These are phyloP conservation scores for Sebastes wilsoni DNA, from an alignment of 2,797 vertebrate genomes.

Conservation along the genomic window DNA sequence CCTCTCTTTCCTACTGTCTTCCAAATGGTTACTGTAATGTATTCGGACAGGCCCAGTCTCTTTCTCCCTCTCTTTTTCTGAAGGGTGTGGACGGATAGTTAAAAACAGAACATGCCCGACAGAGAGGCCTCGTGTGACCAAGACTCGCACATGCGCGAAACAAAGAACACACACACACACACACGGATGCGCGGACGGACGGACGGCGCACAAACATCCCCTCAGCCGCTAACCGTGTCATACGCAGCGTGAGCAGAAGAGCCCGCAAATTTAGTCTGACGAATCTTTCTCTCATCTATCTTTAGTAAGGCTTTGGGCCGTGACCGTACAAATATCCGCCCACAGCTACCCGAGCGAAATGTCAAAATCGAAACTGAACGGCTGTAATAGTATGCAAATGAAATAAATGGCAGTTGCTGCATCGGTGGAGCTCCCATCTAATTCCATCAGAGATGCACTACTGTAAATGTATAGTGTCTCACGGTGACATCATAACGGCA, in stretches of 20 bases:
- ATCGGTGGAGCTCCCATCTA: constrained; percentile 16
- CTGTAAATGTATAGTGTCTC: not conserved
- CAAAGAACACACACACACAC: not conserved
- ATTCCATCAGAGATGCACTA: not conserved
- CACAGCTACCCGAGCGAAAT: constrained; percentile 63
- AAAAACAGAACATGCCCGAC: constrained; percentile 68
- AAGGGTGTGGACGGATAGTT: constrained; percentile 62
- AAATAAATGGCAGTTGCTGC: constrained; percentile 51
- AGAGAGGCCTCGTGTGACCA: constrained; percentile 32
- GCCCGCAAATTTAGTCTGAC: constrained; percentile 60
- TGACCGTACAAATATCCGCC: constrained; percentile 48
- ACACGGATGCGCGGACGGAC: not conserved
- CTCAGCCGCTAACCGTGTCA: constrained; percentile 51
- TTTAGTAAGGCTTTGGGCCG: constrained; percentile 68
- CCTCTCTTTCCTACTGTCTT: constrained; percentile 46
- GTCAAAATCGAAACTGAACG: constrained; percentile 57
- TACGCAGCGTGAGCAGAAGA: constrained; percentile 18
- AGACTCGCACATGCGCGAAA: not conserved
- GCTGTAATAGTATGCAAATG: constrained; percentile 56
- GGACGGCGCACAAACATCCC: constrained; percentile 33
- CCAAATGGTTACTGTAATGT: constrained; percentile 69
- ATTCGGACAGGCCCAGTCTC: constrained; percentile 65
- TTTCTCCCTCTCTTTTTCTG: constrained; percentile 37
- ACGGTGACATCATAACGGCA: not conserved
- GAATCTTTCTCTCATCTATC: constrained; percentile 61